Conservation (phyloP, 2,113 vertebrate genomes). For the Erpornis zantholeuca region DNA sequence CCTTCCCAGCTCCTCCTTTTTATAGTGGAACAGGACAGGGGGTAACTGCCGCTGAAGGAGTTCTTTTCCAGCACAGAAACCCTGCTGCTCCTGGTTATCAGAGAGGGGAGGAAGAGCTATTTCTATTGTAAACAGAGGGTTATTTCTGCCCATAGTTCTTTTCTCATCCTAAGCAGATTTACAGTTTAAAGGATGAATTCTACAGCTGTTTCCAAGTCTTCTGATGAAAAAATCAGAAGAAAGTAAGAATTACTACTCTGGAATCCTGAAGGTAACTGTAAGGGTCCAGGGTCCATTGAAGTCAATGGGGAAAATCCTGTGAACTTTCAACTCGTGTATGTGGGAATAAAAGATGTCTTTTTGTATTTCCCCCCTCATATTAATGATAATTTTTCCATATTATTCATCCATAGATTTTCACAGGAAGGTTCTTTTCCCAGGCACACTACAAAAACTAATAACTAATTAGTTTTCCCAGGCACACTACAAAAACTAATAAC, state of each 20-base stretch:
- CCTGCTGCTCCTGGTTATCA: neutral
- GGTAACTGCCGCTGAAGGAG: neutral
- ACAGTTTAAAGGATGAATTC: neutral
- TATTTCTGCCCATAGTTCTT: neutral
- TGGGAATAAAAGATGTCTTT: neutral
- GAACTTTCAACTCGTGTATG: neutral
- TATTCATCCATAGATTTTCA: neutral
- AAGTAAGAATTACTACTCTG: neutral
- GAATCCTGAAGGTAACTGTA: neutral
- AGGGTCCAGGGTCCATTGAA: neutral
- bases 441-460: neutral
- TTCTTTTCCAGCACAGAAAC: neutral
- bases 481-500: neutral
- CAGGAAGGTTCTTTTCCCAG: neutral
- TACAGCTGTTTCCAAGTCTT: neutral
- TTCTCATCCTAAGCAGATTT: neutral
- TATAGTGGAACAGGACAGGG: too few species aligned
- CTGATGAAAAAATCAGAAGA: neutral
- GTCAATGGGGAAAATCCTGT: neutral
- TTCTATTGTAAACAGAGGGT: neutral
- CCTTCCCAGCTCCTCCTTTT: too few species aligned
- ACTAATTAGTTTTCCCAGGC: neutral
- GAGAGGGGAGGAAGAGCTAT: neutral
- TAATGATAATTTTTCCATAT: neutral
- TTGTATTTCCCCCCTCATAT: neutral